A percentile compares a stretch with the other conserved stretches of the same genome.
Conservation (phyloP, 2,113 vertebrate genomes). For the Caretta caretta region DNA sequence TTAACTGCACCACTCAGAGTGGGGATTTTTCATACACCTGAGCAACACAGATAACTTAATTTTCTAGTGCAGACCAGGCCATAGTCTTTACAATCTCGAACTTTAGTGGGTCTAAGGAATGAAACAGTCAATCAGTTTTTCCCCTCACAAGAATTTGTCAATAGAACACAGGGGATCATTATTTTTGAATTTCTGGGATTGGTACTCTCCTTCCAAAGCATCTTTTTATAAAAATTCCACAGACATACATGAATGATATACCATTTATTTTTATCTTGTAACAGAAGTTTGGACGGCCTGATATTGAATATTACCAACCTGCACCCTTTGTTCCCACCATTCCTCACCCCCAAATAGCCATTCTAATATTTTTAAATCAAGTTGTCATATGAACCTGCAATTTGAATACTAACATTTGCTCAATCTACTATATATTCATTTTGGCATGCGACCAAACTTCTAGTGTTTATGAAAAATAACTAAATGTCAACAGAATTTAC, state of each 20-base stretch:
- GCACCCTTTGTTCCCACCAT: not conserved
- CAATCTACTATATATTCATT: not conserved
- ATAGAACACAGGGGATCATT: not conserved
- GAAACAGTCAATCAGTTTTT: not conserved
- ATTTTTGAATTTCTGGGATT: not conserved
- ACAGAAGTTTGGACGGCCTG: not conserved
- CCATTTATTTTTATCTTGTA: not conserved
- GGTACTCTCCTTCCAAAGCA: not conserved
- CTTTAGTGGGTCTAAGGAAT: not conserved
- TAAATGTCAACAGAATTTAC: slow-evolving; percentile 68
- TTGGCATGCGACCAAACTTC: not conserved
- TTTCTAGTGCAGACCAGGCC: too few species aligned
- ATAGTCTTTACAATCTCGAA: not conserved
- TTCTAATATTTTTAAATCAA: not conserved
- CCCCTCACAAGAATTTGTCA: not conserved
- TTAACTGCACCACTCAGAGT: too few species aligned
- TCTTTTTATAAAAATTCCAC: not conserved
- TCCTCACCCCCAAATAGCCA: not conserved
- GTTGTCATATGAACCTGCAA: not conserved
- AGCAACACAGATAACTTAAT: too few species aligned
- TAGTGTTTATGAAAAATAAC: not conserved
- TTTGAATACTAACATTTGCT: not conserved
- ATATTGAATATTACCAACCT: not conserved
- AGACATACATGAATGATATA: not conserved
- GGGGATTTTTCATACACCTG: too few species aligned